Conservation (phyloP, 2,888 invertebrate species). For the Corythucha ciliata region DNA sequence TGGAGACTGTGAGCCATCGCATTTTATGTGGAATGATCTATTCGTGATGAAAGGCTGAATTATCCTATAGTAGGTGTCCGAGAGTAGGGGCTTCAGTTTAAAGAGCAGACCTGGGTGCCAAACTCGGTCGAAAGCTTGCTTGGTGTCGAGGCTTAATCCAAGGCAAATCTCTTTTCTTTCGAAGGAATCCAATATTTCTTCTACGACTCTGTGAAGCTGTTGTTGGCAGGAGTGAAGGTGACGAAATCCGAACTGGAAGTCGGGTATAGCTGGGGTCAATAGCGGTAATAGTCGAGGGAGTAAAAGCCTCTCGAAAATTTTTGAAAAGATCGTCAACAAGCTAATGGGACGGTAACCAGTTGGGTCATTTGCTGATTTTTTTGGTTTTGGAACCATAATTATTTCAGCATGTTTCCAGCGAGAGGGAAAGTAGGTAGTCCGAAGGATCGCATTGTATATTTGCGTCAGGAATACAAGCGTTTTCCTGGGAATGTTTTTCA, state of each 20-base stretch:
- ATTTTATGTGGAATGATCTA: constrained; percentile 3
- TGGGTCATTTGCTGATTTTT: constrained; percentile 1
- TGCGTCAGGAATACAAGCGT: constrained; percentile 1
- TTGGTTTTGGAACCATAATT: constrained; percentile 4
- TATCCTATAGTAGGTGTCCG: not conserved
- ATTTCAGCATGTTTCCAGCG: constrained; percentile 12
- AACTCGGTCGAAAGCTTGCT: too few species aligned
- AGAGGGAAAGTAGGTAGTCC: constrained; percentile 3
- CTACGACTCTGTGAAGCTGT: constrained; percentile 2
- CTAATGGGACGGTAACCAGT: not conserved
- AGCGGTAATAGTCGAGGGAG: not conserved
- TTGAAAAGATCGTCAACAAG: not conserved
- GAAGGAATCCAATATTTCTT: not conserved
- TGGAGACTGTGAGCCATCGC: not conserved
- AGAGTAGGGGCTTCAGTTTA: not conserved
- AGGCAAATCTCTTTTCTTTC: not conserved
- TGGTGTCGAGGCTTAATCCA: too few species aligned
- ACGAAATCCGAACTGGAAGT: constrained; percentile 1
- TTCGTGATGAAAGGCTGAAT: constrained; percentile 3
- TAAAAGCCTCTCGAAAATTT: not conserved
- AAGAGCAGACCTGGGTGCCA: not conserved
- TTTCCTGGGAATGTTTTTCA: constrained; percentile 6
- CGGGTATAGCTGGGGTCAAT: not conserved
- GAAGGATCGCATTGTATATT: constrained; percentile 11
- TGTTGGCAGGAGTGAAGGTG: not conserved